Evolutionary conservation across 2,888 invertebrate species (phyloP), one percentile per base, ranked within the genome.

Genomic region (Phyllotreta cruciferae): DNA sequence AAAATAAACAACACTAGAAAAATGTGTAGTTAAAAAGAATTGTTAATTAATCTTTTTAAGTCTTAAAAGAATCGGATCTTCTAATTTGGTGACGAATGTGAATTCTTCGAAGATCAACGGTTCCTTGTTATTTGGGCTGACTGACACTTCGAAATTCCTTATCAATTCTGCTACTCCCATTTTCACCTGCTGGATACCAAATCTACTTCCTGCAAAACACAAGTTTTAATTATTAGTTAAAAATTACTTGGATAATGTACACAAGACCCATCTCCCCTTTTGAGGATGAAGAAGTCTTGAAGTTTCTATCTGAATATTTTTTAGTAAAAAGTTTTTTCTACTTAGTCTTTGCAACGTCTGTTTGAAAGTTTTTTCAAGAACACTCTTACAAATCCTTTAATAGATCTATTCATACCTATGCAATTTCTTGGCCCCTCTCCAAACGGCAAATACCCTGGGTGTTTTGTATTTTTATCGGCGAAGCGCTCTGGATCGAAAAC

Each of bases 401-500:
- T n/a, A n/a, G n/a, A n/a, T n/a, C n/a, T 41, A 41, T 41, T 41
- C 63, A 66, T 68, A 78, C 77, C 77, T 47, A 77, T 72, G 53
- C 78, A 78, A 41, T 69, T 70, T 41, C 76, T 70, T 0, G 76
- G 77, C 7, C 77, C 78, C 42, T 76, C 76, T 7, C 78, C 77
- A 64, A 78, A 78, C 0, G 78, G 75, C 36, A 77, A 39, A 66
- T 71, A 76, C 4, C 69, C 68, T 56, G 71, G 67, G 7, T 66
- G 66, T 1, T 66, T 61, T 56, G 77, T 77, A 36, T 75, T 74
- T 56, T 79, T 78, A 0, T 75, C 71, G 0, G 62, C 74, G 68
- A 81, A 81, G 41, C 81, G 66, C 36, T 81, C 80, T 0, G 81
- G 82, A 66, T 81, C 76, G 64, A 80, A 82, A 61, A 73, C 73